Base-by-base conservation (phyloP, 2,113 vertebrate species). In the Gymnorhina tibicen region DNA sequence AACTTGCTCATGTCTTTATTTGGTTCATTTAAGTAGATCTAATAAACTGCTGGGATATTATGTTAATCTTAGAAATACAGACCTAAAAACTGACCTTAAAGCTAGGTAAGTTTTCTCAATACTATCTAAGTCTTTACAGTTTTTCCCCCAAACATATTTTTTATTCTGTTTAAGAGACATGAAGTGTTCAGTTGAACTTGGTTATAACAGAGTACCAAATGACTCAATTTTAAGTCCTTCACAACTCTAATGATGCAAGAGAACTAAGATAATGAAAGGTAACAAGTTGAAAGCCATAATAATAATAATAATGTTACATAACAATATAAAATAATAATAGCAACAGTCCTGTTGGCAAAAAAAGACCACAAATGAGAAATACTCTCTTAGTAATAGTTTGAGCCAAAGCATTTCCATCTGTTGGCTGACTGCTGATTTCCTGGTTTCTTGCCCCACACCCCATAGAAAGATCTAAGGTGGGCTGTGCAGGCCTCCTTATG, bases 201-300 rank as follows among this genome's bases (percentile, higher is more conserved):
- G 11, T 55, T 67, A 14, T 67, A 82, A 52, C 33, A 26, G 28
- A 73, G 3, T 55, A 70, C 39, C 33, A 50, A 55, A 44, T 1
- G 2, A 59, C 58, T 60, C 53, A 46, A 46, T 82, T 69, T 66
- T 37, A 80, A 84, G 64, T 60, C 23, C 37, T 70, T 76, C 74
- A 37, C 26, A 67, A 14, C 19, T 42, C 35, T 33, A 13, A 47
- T 60, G 41, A 37, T 63, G 56, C 10, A 59, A 42, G 35, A 85
- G 17, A 59, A 10, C 12, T 73, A 37, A 42, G 0, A 1, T 47
- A 44, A 39, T 0, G 0, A 42, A 74, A 50, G 37, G 20, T 62
- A 52, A 33, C 18, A 53, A 24, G 8, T 80, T 80, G 37, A n/a
- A 73, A 91, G 18, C 33, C 0, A n/a, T n/a, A n/a, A n/a, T n/a